Base-by-base conservation (phyloP, 2,797 vertebrate genomes). In the Todus mexicanus region DNA sequence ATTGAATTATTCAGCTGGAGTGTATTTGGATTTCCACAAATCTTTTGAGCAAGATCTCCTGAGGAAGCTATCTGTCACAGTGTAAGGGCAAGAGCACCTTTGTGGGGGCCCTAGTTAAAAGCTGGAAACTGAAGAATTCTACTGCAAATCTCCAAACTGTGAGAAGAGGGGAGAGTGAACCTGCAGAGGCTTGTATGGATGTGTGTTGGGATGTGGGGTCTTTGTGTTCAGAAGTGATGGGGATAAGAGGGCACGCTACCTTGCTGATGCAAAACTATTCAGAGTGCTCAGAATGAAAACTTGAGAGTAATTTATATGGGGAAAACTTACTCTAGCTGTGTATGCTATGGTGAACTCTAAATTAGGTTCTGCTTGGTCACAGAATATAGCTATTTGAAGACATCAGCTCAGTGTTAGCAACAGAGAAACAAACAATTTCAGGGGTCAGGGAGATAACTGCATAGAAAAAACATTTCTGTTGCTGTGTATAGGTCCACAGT, bases 301-400 rank as follows among this genome's bases (percentile, higher is more conserved):
- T 20, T 48, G 23, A 8, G 56, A 38, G 42, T 33, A 74, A 40
- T 54, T 27, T 31, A 10, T 22, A 10, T 22, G 26, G n/a, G 16
- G 9, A 45, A 56, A 79, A 63, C 12, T 64, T 43, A 60, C 40
- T 35, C 19, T 29, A 45, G 29, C 22, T 68, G 3, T 71, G 21
- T 53, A 13, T 0, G 0, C 14, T 57, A 0, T 25, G 15, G 7
- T 69, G 45, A 85, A 33, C 56, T 53, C n/a, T 79, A 64, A 82
- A 22, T 26, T 61, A 75, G 38, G 25, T 68, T 33, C 5, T 84
- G 33, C 69, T 60, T 63, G 51, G 29, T 60, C 50, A 53, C 35
- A 72, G 80, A 53, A 29, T 9, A 11, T 6, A 84, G 42, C 31
- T 85, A 4, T 64, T 33, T 74, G 77, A 89, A 81, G 60, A 66